Conservation (phyloP, 2,113 vertebrate genomes). For the Cavia aperea region DNA sequence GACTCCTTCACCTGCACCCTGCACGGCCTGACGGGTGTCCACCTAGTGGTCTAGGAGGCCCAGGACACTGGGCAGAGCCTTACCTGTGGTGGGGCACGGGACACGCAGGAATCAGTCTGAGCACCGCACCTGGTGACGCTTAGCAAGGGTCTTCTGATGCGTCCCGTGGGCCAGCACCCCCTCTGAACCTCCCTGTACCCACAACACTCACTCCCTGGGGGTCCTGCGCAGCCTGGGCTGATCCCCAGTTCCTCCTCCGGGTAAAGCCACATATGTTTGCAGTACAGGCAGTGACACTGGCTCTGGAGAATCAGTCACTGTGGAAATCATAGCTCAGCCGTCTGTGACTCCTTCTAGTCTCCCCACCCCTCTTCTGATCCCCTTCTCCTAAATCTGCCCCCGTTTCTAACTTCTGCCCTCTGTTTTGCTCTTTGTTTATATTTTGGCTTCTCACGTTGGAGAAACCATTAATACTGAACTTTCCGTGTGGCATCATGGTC, state of each 20-base stretch:
- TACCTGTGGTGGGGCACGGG: not conserved
- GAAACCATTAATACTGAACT: not conserved
- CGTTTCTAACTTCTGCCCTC: not conserved
- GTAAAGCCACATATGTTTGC: not conserved
- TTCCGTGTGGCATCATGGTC: not conserved
- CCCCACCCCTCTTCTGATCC: not conserved
- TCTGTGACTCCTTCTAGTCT: not conserved
- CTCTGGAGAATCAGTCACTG: not conserved
- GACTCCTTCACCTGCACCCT: not conserved
- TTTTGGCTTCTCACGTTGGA: not conserved
- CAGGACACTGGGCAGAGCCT: not conserved
- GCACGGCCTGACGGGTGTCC: no score
- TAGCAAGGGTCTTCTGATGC: not conserved
- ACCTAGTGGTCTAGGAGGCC: not conserved
- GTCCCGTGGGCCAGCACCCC: no score
- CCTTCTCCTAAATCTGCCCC: not conserved
- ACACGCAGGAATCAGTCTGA: not conserved
- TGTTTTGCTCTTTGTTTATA: not conserved
- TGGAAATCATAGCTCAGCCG: not conserved
- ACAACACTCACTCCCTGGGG: no score
- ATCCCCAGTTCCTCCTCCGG: not conserved
- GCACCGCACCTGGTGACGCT: not conserved
- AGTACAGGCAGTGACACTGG: not conserved
- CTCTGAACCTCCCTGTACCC: not conserved
- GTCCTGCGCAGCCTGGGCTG: no score